Conservation (phyloP, 2,113 vertebrate species). For the Abramis brama region DNA sequence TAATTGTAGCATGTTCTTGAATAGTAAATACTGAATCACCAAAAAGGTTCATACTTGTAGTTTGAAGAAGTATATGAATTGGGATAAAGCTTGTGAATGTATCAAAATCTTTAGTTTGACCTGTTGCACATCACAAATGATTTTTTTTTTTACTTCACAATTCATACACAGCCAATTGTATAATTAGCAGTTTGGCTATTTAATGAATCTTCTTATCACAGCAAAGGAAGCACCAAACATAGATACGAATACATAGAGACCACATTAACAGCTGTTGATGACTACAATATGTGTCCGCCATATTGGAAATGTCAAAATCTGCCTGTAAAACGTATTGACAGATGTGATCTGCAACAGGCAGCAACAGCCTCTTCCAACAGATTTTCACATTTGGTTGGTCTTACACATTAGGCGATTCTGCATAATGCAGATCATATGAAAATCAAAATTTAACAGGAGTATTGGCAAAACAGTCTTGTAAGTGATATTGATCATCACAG, state of each 20-base stretch:
- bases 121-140: no score
- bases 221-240: neutral
- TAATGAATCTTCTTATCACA: neutral
- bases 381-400: neutral
- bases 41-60: no score
- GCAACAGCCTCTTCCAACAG: slow-evolving; percentile 3
- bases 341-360: slow-evolving; percentile 3
- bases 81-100: no score
- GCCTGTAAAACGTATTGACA: neutral
- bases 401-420: neutral
- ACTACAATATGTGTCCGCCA: neutral
- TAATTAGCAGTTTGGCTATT: neutral
- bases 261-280: neutral
- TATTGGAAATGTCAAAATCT: slow-evolving; percentile 9
- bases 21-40: no score
- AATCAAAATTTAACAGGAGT: neutral
- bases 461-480: slow-evolving; percentile 5
- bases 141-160: no score
- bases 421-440: neutral
- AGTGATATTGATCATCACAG: neutral
- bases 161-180: neutral
- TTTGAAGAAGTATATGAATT: no score
- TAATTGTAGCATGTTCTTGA: no score
- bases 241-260: neutral
- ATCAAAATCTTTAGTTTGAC: no score